Conservation (phyloP, 2,113 vertebrate species). For the Psilopsiagon aymara region DNA sequence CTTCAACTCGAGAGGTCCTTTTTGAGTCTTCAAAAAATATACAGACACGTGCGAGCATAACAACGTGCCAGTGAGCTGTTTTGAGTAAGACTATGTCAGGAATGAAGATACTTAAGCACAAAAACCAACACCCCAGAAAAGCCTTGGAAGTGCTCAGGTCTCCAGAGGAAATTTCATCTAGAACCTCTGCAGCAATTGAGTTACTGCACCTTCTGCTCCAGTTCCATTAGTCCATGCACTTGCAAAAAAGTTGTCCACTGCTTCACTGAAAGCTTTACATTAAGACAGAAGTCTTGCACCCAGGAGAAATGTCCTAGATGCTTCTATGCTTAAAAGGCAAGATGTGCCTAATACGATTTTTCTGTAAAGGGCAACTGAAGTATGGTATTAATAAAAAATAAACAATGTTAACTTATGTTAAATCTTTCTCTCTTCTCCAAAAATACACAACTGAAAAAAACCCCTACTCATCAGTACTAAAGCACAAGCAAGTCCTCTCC, state of each 20-base stretch:
- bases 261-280: slow-evolving; percentile 39
- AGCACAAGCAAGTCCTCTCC: slow-evolving; percentile 55
- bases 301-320: slow-evolving; percentile 56
- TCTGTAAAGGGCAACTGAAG: slow-evolving; percentile 56
- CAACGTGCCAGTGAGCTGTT: neutral
- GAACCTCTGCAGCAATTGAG: neutral
- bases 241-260: slow-evolving; percentile 1
- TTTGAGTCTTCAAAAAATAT: neutral
- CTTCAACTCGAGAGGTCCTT: slow-evolving; percentile 16
- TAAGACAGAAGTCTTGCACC: slow-evolving; percentile 26
- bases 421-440: slow-evolving; percentile 45
- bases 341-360: slow-evolving; percentile 34
- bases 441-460: slow-evolving; percentile 56
- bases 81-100: neutral
- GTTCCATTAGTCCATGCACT: neutral
- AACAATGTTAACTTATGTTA: slow-evolving; percentile 63
- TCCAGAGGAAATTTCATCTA: neutral
- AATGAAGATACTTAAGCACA: slow-evolving; percentile 8
- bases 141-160: neutral
- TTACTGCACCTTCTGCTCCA: slow-evolving; percentile 15
- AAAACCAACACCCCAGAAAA: neutral
- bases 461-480: slow-evolving; percentile 25
- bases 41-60: neutral
- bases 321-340: slow-evolving; percentile 41
- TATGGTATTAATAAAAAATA: slow-evolving; percentile 70